Evolutionary conservation across 37 sponge, comb jelly and placozoan genomes (phyloP), one percentile per base, ranked within the genome.

Genomic region (Agelas oroides): DNA sequence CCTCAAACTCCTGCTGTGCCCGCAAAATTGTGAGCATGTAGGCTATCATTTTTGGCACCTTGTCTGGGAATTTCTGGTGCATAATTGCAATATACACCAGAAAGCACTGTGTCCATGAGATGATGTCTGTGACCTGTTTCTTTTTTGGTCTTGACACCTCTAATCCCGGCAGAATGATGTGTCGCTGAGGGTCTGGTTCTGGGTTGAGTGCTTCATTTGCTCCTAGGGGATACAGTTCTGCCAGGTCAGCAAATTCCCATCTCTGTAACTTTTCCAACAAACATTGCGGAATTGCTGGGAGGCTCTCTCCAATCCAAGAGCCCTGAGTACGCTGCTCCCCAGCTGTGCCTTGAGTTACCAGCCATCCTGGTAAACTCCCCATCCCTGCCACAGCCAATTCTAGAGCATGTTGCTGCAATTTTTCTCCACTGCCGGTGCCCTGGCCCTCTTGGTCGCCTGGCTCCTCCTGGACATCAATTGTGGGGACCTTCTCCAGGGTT

Each of bases 21-120:
- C 72, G 18, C n/a, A 71, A 16, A 38, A 71, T 71, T 39, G 36
- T 35, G 1, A 71, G 72, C 72, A 71, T 71, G 41, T 71, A 71
- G 12, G 72, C 72, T 37, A 71, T 23, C 40, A 71, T 71, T 19
- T 36, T 41, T 18, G 72, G 24, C 37, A 35, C 36, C 40, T 13
- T 39, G 21, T 71, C 72, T 16, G 72, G 72, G 41, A 36, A 38
- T n/a, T 71, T 35, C 24, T 39, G 31, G 24, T 37, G 36, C 24
- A 71, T 38, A 1, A 38, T n/a, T 16, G 72, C 72, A 0, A 25
- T 38, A 8, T 71, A 71, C n/a, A 71, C 40, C 37, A 37, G 13
- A n/a, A 71, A 71, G 41, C 72, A 71, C 40, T 39, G 36, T n/a
- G 40, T 16, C 72, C 72, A 36, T 23, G 72, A 36, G 20, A 14